Evolutionary conservation across 2,888 invertebrate genomes (phyloP).

Genomic region (Onthophagus sagittarius): DNA sequence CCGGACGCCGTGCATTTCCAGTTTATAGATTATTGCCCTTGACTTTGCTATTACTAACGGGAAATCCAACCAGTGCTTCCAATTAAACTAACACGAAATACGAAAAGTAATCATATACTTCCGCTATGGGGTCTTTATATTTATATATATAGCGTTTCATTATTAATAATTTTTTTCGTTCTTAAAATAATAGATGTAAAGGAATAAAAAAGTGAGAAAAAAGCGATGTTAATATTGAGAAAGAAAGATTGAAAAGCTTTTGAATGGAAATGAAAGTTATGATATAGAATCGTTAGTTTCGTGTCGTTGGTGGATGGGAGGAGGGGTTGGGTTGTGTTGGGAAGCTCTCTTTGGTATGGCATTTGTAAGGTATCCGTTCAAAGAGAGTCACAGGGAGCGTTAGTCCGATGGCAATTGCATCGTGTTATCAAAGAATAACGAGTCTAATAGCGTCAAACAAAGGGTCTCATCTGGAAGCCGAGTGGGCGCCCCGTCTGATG

Average conservation of each 20-base stretch:
- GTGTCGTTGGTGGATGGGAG: too few species aligned
- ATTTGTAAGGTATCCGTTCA: not conserved
- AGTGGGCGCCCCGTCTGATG: not conserved
- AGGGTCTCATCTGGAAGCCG: not conserved
- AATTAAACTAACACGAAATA: not conserved
- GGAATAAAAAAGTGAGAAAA: too few species aligned
- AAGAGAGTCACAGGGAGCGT: not conserved
- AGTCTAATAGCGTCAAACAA: constrained; percentile 5
- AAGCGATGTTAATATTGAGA: too few species aligned
- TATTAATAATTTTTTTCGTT: too few species aligned
- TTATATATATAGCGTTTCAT: too few species aligned
- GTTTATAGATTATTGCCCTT: not conserved
- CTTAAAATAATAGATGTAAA: too few species aligned
- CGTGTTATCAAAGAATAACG: constrained; percentile 10
- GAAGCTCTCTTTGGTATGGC: not conserved
- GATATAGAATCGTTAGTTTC: too few species aligned
- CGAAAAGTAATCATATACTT: not conserved
- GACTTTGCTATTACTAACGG: not conserved
- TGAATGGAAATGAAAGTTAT: too few species aligned
- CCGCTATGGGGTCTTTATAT: not conserved
- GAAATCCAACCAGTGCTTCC: not conserved
- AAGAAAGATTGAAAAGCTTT: too few species aligned
- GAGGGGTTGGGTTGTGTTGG: not conserved
- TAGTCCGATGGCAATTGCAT: constrained; percentile 1
- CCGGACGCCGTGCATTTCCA: not conserved